Base-by-base conservation (phyloP, 2,888 invertebrate genomes). In the Phortica okadai region DNA sequence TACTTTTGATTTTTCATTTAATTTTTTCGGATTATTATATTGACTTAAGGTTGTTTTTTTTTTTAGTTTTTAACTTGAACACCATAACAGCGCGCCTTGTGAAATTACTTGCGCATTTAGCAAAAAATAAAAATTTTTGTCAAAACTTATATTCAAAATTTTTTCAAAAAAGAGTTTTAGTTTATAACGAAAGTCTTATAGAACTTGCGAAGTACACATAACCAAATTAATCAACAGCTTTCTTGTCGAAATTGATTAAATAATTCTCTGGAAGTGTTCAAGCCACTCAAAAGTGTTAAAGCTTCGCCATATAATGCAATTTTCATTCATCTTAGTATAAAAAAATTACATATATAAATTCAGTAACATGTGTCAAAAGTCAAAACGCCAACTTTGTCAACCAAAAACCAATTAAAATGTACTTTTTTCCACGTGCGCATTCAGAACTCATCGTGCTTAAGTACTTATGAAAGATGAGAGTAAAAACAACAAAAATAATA, bases 361-460 rank as follows among this genome's bases (percentile, higher is more conserved):
- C 45, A 8, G 45, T 10, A 45, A 45, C 45, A 45, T 10, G 45
- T 45, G 45, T 8, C 45, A 50, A 50, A 50, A 50, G 50, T 50
- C 50, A 50, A 11, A 8, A 50, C 14, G 14, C 0, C 8, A 6
- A 50, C 50, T 11, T 3, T 14, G 16, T 67, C 67, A 42, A 67
- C n/a, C 67, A 42, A 67, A 67, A 67, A n/a, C 16, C 67, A 67
- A 67, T 67, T 67, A 67, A 67, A 67, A 41, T 44, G 21, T 44
- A 21, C 42, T 67, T 42, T 67, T 16, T 44, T 16, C 6, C 25
- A 25, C 62, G 10, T 33, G 25, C 25, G 25, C 54, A 25, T 21
- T 6, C 62, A 62, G 10, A n/a, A 62, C 25, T 62, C 21, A 16
- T 16, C 25, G 54, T 7, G 54, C 70, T 72, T 72, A 72, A 72